A percentile compares a stretch with the other conserved stretches of the same genome.
phyloP scores from a whole-genome alignment of 2,113 vertebrate genomes.

The Atherinomorus stipes region DNA sequence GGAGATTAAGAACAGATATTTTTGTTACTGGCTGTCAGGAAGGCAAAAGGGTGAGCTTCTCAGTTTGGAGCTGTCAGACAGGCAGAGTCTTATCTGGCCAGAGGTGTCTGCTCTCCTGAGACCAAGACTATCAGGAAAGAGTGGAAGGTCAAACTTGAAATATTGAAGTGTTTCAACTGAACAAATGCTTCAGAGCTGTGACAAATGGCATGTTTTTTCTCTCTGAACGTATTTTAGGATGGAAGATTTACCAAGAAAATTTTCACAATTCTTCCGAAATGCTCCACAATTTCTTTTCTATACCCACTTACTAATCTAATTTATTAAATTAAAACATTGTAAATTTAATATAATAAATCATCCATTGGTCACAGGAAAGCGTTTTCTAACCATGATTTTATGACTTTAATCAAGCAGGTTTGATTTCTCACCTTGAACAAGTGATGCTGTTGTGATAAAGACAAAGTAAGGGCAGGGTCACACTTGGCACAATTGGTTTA shows the following conservation, averaged over 20 bases:
- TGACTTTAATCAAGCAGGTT: too few species aligned
- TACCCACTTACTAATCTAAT: too few species aligned
- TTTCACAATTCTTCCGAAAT: neutral
- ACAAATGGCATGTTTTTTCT: neutral
- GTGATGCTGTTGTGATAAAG: too few species aligned
- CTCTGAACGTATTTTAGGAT: neutral
- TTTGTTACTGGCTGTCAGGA: slow-evolving; percentile 2
- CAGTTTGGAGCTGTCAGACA: slow-evolving; percentile 24
- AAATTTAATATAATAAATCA: too few species aligned
- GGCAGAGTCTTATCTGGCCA: slow-evolving; percentile 10
- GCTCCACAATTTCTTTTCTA: neutral
- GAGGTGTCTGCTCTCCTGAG: slow-evolving; percentile 22
- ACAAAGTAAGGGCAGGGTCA: too few species aligned
- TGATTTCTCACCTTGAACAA: too few species aligned
- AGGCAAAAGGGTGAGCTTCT: slow-evolving; percentile 31
- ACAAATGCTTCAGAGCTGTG: neutral
- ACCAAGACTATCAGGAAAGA: slow-evolving; percentile 19
- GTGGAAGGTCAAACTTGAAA: neutral
- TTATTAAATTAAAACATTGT: too few species aligned
- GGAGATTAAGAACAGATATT: slow-evolving; percentile 18
- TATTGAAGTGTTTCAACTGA: slow-evolving; percentile 14
- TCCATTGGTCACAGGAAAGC: too few species aligned
- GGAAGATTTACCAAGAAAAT: neutral
- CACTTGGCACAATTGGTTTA: too few species aligned
- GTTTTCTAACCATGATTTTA: too few species aligned